Percentiles rank a stretch among this genome's conserved stretches.
phyloP scores from a whole-genome alignment of 1,140 invertebrate species.

The Cardiocondyla obscurior region DNA sequence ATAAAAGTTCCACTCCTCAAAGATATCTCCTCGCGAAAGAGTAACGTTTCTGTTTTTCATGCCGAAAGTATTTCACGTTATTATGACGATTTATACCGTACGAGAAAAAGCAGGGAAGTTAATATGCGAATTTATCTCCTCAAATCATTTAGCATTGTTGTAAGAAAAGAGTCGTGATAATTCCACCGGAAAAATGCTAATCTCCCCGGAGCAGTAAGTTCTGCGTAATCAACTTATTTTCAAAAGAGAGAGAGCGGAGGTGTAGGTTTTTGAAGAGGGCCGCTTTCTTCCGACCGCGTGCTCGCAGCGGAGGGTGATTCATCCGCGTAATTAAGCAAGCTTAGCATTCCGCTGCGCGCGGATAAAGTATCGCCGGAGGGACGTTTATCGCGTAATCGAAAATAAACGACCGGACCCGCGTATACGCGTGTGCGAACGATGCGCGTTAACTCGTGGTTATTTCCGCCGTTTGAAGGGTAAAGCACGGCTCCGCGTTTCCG shows the following conservation, averaged over 20 bases:
- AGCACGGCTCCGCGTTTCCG: conserved; percentile 41
- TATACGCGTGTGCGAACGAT: background rate
- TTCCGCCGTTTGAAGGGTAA: conserved; percentile 57
- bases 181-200: conserved; percentile 36
- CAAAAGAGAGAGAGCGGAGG: background rate
- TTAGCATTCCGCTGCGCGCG: background rate
- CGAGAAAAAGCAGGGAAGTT: background rate
- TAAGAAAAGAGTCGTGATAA: conserved; percentile 22
- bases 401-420: background rate
- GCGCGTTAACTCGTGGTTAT: conserved; percentile 43
- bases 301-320: background rate
- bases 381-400: conserved; percentile 1
- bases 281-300: background rate
- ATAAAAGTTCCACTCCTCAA: background rate
- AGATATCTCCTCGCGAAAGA: background rate
- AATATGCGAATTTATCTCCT: conserved; percentile 31
- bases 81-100: too few relatives aligned
- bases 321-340: conserved; percentile 12
- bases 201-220: conserved; percentile 2
- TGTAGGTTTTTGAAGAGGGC: background rate
- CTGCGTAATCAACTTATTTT: conserved; percentile 46
- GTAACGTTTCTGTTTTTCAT: background rate
- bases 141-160: conserved; percentile 34
- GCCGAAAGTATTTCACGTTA: background rate
- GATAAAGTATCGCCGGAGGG: background rate